Evolutionary conservation across 2,797 vertebrate genomes (phyloP).

Genomic region (Clangula hyemalis): DNA sequence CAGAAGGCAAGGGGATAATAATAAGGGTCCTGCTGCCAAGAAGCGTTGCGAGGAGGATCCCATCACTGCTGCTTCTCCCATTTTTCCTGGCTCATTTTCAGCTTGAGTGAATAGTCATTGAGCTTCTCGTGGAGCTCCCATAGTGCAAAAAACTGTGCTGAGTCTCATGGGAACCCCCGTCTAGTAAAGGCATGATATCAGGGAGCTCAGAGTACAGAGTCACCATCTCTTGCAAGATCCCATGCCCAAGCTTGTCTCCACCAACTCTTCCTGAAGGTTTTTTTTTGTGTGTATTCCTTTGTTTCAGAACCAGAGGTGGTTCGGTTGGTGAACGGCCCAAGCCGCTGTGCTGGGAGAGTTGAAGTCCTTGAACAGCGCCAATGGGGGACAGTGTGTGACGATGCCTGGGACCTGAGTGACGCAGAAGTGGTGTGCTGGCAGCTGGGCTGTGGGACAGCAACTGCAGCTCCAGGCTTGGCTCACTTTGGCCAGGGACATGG

Average conservation of each 20-base stretch:
- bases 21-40: not conserved
- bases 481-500: not conserved
- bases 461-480: not conserved
- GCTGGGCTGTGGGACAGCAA: not conserved
- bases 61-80: not conserved
- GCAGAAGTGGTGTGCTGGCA: not conserved
- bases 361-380: not conserved
- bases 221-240: not conserved
- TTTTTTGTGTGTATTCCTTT: not conserved
- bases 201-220: not conserved
- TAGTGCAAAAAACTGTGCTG: not conserved
- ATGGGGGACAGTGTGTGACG: constrained; percentile 8
- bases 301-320: not conserved
- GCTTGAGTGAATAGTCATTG: not conserved
- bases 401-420: not conserved
- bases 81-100: not conserved
- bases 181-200: not conserved
- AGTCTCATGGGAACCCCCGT: not conserved
- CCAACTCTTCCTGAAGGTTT: not conserved
- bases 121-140: not conserved
- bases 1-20: not conserved
- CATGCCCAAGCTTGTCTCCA: not conserved
- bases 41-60: not conserved
- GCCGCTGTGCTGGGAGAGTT: not conserved
- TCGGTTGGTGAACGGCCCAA: not conserved